Evolutionary conservation across 2,888 invertebrate genomes (phyloP).

Genomic region (Diaphora mendica): DNA sequence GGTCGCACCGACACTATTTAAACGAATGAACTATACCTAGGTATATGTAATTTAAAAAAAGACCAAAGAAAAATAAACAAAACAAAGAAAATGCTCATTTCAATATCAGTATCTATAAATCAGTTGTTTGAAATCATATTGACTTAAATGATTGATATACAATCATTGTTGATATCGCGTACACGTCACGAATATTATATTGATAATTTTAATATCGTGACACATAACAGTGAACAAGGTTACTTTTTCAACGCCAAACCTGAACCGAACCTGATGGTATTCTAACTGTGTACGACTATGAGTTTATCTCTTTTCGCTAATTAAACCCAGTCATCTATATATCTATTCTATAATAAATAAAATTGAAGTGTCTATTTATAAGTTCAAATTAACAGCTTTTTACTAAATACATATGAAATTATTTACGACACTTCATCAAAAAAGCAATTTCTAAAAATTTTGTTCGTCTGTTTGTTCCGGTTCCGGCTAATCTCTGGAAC

Average conservation of each 20-base stretch:
- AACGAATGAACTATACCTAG: no score
- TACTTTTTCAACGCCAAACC: conserved; percentile 1
- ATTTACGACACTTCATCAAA: no score
- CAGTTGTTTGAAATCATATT: neutral
- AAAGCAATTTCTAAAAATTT: no score
- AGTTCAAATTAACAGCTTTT: no score
- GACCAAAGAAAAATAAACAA: neutral
- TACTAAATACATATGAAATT: no score
- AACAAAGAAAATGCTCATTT: neutral
- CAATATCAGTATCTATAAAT: neutral
- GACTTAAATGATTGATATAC: neutral
- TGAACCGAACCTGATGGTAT: neutral
- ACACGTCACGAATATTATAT: conserved; percentile 18
- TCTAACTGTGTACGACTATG: neutral
- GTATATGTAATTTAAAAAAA: no score
- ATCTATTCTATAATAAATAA: no score
- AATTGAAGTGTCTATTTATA: no score
- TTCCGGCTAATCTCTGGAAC: no score
- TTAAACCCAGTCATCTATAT: neutral
- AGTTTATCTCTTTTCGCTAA: neutral
- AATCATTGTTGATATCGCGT: conserved; percentile 8
- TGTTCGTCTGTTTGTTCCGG: no score
- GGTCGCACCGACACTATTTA: no score
- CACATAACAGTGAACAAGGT: conserved; percentile 8
- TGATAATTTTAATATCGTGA: conserved; percentile 20